A percentile compares a stretch with the other conserved stretches of the same genome.
Conservation (phyloP, 2,797 vertebrate species). For the Babyrousa celebensis region DNA sequence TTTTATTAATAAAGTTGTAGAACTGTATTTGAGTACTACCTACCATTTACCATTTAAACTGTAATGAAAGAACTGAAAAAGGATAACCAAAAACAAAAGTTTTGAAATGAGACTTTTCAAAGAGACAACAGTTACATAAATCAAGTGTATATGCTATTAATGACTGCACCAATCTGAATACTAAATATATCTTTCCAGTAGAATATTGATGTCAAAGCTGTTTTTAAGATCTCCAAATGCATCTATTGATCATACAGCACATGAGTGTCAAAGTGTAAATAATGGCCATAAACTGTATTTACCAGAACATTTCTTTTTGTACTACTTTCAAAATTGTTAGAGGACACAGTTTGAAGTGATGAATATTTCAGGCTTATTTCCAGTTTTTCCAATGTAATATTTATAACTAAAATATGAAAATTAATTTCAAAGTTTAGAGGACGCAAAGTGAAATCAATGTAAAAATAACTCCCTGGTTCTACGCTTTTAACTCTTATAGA, state of each 20-base stretch:
- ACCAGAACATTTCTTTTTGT: neutral
- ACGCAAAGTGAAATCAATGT: neutral
- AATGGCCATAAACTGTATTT: neutral
- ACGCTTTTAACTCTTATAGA: neutral
- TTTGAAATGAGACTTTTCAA: neutral
- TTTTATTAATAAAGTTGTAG: neutral
- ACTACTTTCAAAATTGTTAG: slow-evolving; percentile 32
- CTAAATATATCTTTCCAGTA: neutral
- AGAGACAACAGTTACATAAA: neutral
- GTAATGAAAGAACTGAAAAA: slow-evolving; percentile 16
- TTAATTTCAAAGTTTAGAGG: slow-evolving; percentile 42
- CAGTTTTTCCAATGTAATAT: neutral
- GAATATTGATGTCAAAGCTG: neutral
- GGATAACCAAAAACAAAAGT: neutral
- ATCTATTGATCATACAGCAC: neutral
- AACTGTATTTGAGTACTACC: neutral
- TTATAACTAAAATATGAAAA: neutral
- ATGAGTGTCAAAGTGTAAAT: neutral
- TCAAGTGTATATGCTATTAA: neutral
- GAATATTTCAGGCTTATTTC: neutral
- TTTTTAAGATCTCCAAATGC: slow-evolving; percentile 6
- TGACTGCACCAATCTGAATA: neutral
- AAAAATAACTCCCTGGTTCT: neutral
- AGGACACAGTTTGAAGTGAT: slow-evolving; percentile 14
- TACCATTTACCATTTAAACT: neutral